Evolutionary conservation across 1,140 invertebrate species (phyloP).

Genomic region (Nylanderia fulva): DNA sequence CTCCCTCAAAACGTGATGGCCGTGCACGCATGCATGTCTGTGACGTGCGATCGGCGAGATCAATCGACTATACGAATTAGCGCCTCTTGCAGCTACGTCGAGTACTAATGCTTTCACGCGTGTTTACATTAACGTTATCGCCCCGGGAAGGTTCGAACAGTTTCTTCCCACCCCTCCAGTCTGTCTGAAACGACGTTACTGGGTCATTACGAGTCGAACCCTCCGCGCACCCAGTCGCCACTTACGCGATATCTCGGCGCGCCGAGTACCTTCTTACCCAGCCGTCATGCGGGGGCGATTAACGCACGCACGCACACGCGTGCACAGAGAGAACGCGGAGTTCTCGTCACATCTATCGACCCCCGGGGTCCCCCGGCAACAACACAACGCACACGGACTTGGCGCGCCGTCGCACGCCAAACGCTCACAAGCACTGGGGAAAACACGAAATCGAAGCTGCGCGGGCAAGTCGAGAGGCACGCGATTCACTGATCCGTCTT

Average conservation of each 20-base stretch:
- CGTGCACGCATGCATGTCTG: background rate
- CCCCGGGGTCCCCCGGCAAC: conserved; percentile 44
- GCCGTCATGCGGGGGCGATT: background rate
- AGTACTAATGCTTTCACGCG: conserved; percentile 73
- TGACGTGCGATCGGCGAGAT: conserved; percentile 48
- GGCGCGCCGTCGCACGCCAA: conserved; percentile 49
- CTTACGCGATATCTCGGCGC: conserved; percentile 41
- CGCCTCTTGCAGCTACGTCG: conserved; percentile 24
- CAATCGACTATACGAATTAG: conserved; percentile 53
- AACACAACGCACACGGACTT: conserved; percentile 10
- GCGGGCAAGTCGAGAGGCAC: conserved; percentile 68
- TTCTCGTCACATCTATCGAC: conserved; percentile 64
- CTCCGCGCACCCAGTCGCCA: background rate
- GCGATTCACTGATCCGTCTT: conserved; percentile 84
- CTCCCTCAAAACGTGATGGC: background rate
- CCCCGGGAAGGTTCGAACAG: conserved; percentile 53
- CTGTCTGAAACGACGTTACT: conserved; percentile 6
- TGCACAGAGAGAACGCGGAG: background rate
- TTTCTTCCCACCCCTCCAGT: conserved; percentile 32
- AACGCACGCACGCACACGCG: conserved; percentile 11
- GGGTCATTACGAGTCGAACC: conserved; percentile 43
- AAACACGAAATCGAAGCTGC: conserved; percentile 68
- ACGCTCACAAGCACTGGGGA: conserved; percentile 33
- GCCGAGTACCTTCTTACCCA: conserved; percentile 20
- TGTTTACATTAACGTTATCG: conserved; percentile 78